Evolutionary conservation across 1,140 invertebrate genomes (phyloP), one percentile per base, ranked within the genome.

Genomic region (Drosophila trapezifrons): DNA sequence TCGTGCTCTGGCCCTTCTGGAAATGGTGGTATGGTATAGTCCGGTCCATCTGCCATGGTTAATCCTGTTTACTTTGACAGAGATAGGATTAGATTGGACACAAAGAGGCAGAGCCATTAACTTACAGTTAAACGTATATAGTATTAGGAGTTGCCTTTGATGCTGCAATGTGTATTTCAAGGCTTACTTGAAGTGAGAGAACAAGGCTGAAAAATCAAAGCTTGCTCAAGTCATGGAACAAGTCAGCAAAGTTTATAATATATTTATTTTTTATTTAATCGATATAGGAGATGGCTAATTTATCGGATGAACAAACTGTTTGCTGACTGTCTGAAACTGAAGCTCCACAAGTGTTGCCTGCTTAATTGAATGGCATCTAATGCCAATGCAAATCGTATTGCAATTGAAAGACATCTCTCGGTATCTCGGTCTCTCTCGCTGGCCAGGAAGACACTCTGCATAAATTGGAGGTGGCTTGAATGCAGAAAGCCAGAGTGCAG

Each of bases 391-490:
- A 70, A 70, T 56, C n/a, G 22, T 38, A 38, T 38, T 20, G 32
- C 67, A 47, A 47, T 71, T 46, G 49, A 47, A 37, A 40, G 64
- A 71, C 49, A 51, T 20, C 49, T 32, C 29, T 20, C n/a, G n/a
- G n/a, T n/a, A n/a, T n/a, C 29, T 10, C 42, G 40, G 3, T 8
- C 38, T 29, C 22, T 8, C 38, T 29, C 22, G 32, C 27, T 46
- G 17, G 37, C 18, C 37, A 37, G 37, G 12, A 18, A 76, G 71
- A 69, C 73, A 77, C 67, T 74, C 56, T 60, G 74, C 74, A 82
- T 82, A 82, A 82, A 78, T 78, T 82, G 64, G 59, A 65, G 72
- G 47, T 67, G 69, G 69, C 76, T 83, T 83, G 72, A 83, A 76
- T 67, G 80, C 71, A 65, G 63, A 40, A 49, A 70, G 56, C 40